These are phyloP conservation scores for Monoplex corrugatus DNA, from an alignment of 2,888 invertebrate species.

Conservation along the genomic window DNA sequence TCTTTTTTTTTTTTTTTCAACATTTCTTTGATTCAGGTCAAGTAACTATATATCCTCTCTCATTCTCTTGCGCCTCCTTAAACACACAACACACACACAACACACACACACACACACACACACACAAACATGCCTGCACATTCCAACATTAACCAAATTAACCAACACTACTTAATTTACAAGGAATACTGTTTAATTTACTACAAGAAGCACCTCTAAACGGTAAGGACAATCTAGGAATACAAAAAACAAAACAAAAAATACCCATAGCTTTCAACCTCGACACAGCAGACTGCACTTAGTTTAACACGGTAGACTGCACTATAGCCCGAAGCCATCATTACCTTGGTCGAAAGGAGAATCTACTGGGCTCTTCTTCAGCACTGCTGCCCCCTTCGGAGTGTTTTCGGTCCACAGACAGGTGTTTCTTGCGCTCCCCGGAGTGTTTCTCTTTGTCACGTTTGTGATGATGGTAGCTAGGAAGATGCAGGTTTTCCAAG, in stretches of 20 bases:
- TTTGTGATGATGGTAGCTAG: not conserved
- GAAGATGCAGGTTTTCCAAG: constrained; percentile 52
- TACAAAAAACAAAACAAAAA: not conserved
- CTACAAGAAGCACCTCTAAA: not conserved
- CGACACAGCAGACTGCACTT: not conserved
- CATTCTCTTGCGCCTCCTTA: no score
- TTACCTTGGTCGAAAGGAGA: constrained; percentile 26
- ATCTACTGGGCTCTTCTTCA: not conserved
- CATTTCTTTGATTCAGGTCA: no score
- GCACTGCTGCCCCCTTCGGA: not conserved
- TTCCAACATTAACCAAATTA: no score
- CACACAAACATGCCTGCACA: no score
- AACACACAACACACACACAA: no score
- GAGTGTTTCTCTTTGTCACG: constrained; percentile 44
- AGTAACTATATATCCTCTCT: no score
- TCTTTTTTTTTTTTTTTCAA: no score
- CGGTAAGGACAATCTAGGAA: not conserved
- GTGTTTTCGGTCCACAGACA: not conserved
- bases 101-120: no score
- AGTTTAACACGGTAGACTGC: not conserved
- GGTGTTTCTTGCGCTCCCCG: not conserved
- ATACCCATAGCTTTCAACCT: not conserved
- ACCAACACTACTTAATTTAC: no score
- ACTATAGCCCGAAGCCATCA: not conserved
- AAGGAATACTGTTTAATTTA: no score